phyloP scores from a whole-genome alignment of 2,113 vertebrate species.

The Eupsittula cactorum region DNA sequence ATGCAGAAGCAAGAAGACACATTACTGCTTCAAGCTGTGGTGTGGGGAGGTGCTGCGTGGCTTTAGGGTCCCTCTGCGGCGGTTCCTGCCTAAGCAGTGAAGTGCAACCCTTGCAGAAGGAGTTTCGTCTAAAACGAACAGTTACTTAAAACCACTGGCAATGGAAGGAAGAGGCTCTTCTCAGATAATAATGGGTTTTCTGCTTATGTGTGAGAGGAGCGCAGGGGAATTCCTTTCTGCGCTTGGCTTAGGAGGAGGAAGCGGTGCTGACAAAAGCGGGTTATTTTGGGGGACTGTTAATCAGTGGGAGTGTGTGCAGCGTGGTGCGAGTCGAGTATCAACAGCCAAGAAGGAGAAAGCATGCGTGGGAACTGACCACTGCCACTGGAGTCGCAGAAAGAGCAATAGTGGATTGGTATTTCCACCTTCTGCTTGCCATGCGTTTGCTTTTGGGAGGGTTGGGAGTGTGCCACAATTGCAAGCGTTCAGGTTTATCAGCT shows the following conservation, averaged over 20 bases:
- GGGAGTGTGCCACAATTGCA: neutral
- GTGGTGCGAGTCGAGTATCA: neutral
- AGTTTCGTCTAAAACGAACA: neutral
- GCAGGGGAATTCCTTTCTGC: neutral
- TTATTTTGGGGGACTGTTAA: neutral
- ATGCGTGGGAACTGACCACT: neutral
- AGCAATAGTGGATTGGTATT: neutral
- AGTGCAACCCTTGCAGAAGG: neutral
- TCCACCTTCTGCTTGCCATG: rapidly evolving
- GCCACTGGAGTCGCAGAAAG: neutral
- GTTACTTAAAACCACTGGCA: neutral
- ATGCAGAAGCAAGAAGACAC: rapidly evolving
- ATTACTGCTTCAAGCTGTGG: rapidly evolving
- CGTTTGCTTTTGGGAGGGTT: neutral
- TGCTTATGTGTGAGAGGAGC: neutral
- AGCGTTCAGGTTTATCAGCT: neutral
- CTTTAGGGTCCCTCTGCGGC: neutral
- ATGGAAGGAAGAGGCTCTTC: neutral
- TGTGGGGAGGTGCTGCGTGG: neutral
- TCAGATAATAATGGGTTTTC: neutral
- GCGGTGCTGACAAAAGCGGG: neutral
- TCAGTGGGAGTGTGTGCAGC: neutral
- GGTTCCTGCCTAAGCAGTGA: neutral
- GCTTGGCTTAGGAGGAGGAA: neutral
- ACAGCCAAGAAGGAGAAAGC: neutral